Conservation (phyloP, 2,888 invertebrate species). For the Melanostoma scalare region DNA sequence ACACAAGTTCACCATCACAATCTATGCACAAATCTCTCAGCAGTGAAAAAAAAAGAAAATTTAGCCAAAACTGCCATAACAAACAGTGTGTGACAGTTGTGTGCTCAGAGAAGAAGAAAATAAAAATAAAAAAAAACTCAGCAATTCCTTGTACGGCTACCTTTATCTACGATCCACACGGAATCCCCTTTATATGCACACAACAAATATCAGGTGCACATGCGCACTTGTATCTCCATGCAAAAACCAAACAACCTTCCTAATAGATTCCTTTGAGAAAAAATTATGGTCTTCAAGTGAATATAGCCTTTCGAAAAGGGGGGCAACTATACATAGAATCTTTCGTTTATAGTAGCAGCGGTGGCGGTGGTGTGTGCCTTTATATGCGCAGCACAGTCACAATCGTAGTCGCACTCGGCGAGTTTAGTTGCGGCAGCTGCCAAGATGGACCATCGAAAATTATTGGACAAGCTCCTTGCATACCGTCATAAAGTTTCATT, state of each 20-base stretch:
- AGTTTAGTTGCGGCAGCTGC: background rate
- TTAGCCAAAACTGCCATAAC: slow-evolving; percentile 43
- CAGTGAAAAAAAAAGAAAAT: slow-evolving; percentile 14
- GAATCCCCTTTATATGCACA: slow-evolving; percentile 35
- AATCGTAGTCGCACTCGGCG: background rate
- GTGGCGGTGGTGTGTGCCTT: too few species aligned
- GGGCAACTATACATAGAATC: slow-evolving; percentile 1
- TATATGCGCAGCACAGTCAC: too few species aligned
- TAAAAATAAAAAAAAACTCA: slow-evolving; percentile 7
- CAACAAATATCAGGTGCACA: slow-evolving; percentile 58
- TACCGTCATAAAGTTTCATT: slow-evolving; percentile 72
- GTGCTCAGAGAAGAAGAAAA: slow-evolving; percentile 4
- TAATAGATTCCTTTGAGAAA: slow-evolving; percentile 65
- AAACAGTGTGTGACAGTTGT: slow-evolving; percentile 28
- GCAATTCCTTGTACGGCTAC: slow-evolving; percentile 57
- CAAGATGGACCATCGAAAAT: slow-evolving; percentile 61
- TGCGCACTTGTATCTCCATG: slow-evolving; percentile 23
- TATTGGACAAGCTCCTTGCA: slow-evolving; percentile 72
- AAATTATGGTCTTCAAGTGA: slow-evolving; percentile 65
- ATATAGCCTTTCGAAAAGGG: slow-evolving; percentile 57
- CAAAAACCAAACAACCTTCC: slow-evolving; percentile 34
- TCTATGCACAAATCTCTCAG: slow-evolving; percentile 39
- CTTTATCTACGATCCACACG: slow-evolving; percentile 66
- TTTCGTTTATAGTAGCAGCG: too few species aligned
- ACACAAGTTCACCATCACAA: slow-evolving; percentile 25